Base-by-base conservation (phyloP, 2,888 invertebrate species). In the Lasioglossum morio region DNA sequence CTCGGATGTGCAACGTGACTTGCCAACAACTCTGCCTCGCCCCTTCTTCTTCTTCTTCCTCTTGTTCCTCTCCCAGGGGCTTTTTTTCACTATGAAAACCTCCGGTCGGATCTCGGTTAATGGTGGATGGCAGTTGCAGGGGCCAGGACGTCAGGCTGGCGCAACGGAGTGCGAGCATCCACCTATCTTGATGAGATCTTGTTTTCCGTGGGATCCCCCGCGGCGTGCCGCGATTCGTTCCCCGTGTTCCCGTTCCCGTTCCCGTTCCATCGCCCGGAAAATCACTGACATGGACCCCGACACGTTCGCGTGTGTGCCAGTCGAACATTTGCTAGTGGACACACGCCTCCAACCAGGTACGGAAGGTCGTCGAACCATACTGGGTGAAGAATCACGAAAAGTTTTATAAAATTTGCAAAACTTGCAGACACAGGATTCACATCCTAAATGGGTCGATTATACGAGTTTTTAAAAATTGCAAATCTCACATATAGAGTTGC, bases 141-240 rank as follows among this genome's bases (percentile, higher is more conserved):
- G 84, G 86, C 88, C 88, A 82, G 86, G 76, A 88, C 88, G 92
- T 90, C 91, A 81, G 91, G 88, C 92, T 88, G 91, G 87, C 89
- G 91, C 91, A 91, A 92, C 92, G 87, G 85, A 92, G 93, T 91
- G 91, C 92, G 91, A 93, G 92, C 92, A 92, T 90, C 91, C 85
- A 84, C 85, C 92, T 95, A 95, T 95, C 95, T 94, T 94, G 94
- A 95, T 95, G 94, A 95, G 94, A 95, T 95, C 95, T 95, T 93
- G 94, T 94, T 94, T 93, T 92, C 93, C 92, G 90, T 88, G 87
- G 85, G 91, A 89, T 88, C 92, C 92, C 93, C 93, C 90, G 93
- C 90, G 90, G 94, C 86, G 93, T 82, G 86, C 89, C 90, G 90
- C 93, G 92, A 94, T 94, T 94, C 93, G 93, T 93, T 94, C 92